Evolutionary conservation across 2,888 invertebrate genomes (phyloP).

Genomic region (Ctenicera cuprea): DNA sequence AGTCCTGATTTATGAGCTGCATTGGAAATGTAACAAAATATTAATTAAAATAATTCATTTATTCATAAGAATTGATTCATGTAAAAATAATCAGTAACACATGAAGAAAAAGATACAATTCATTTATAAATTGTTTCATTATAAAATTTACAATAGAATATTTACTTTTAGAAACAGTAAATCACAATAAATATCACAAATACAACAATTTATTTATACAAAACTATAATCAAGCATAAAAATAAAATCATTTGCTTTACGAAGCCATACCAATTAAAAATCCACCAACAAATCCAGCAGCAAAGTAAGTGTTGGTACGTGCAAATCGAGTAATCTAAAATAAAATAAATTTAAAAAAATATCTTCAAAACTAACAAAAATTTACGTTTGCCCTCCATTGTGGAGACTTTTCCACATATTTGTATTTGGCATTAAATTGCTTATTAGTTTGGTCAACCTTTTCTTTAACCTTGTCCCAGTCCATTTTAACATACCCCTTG

Average conservation of each 20-base stretch:
- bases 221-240: not conserved
- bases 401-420: slow-evolving; percentile 78
- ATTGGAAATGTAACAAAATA: too few species aligned
- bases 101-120: too few species aligned
- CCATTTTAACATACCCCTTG: slow-evolving; percentile 88
- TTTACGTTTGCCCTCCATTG: slow-evolving; percentile 85
- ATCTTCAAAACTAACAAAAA: slow-evolving; percentile 30
- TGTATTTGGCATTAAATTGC: slow-evolving; percentile 84
- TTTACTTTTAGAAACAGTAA: too few species aligned
- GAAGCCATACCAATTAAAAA: slow-evolving; percentile 87
- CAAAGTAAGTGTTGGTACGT: slow-evolving; percentile 82
- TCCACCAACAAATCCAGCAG: slow-evolving; percentile 89
- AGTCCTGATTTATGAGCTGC: too few species aligned
- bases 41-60: too few species aligned
- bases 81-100: too few species aligned
- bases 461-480: slow-evolving; percentile 88
- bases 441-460: slow-evolving; percentile 85
- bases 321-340: slow-evolving; percentile 83
- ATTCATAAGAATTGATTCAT: too few species aligned
- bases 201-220: too few species aligned
- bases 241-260: slow-evolving; percentile 52
- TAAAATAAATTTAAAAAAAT: slow-evolving; percentile 14
- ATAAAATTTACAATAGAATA: not conserved
- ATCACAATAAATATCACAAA: too few species aligned
- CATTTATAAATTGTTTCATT: too few species aligned